phyloP scores from a whole-genome alignment of 2,888 invertebrate genomes.

The Synergus gifuensis region DNA sequence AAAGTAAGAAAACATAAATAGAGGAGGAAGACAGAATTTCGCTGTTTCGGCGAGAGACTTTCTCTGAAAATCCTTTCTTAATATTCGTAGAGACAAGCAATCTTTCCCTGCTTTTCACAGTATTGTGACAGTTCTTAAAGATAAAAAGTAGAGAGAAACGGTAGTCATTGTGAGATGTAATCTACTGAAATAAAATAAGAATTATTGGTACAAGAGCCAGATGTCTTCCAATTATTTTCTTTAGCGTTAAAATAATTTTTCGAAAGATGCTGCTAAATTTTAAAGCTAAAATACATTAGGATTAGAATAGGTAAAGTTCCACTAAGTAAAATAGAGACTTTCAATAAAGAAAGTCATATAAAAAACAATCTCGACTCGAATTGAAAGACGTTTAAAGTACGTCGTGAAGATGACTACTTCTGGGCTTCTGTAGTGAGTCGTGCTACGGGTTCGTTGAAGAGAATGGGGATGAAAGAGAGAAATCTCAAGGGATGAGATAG shows the following conservation, averaged over 20 bases:
- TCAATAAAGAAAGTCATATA: background rate
- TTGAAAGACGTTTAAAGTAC: constrained; percentile 34
- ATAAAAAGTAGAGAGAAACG: background rate
- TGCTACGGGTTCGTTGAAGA: background rate
- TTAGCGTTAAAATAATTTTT: too few relatives aligned
- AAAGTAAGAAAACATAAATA: too few relatives aligned
- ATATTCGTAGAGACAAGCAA: constrained; percentile 11
- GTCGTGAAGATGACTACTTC: constrained; percentile 33
- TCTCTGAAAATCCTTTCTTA: constrained; percentile 14
- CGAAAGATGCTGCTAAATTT: too few relatives aligned
- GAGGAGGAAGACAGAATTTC: background rate
- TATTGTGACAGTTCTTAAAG: background rate
- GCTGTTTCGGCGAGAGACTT: background rate
- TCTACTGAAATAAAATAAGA: too few relatives aligned
- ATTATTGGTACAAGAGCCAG: too few relatives aligned
- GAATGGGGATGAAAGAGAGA: constrained; percentile 18
- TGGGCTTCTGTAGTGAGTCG: background rate
- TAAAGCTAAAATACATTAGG: too few relatives aligned
- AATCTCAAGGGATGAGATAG: constrained; percentile 33
- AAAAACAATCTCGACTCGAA: constrained; percentile 14
- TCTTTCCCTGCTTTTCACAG: background rate
- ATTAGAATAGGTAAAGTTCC: background rate
- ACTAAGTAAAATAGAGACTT: background rate
- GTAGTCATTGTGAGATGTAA: too few relatives aligned
- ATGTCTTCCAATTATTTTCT: too few relatives aligned